phyloP scores from a whole-genome alignment of 2,888 invertebrate species.

The Temnothorax unifasciatus region DNA sequence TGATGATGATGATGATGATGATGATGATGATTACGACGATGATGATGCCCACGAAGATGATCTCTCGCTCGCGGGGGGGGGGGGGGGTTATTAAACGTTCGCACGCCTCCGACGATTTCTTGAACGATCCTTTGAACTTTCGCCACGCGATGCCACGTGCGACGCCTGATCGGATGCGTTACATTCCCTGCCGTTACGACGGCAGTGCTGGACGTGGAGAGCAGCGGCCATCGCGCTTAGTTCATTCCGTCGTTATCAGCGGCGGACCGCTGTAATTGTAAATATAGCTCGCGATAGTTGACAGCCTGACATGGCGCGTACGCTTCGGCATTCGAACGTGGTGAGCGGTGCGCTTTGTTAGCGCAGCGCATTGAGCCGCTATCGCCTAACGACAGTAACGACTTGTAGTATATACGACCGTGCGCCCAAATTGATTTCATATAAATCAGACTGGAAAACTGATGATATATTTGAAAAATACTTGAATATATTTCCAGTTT shows the following conservation, averaged over 20 bases:
- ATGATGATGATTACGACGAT: slow-evolving; percentile 5
- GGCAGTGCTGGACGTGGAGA: not conserved
- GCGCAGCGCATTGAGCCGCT: not conserved
- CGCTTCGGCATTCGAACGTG: not conserved
- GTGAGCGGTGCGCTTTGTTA: slow-evolving; percentile 7
- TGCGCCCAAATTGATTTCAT: not conserved
- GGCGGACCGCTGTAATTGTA: not conserved
- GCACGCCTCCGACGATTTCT: slow-evolving; percentile 8
- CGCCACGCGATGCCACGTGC: not conserved
- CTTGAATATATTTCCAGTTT: too few relatives aligned
- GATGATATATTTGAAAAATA: not conserved
- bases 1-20: slow-evolving; percentile 3
- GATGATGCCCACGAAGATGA: slow-evolving; percentile 2
- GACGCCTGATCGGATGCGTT: not conserved
- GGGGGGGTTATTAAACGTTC: not conserved
- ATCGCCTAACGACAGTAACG: too few relatives aligned
- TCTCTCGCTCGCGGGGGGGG: not conserved
- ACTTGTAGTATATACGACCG: too few relatives aligned
- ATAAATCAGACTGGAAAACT: not conserved
- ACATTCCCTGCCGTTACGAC: not conserved
- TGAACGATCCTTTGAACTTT: slow-evolving; percentile 8
- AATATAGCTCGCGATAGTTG: slow-evolving; percentile 30
- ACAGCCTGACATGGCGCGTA: not conserved
- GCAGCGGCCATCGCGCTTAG: slow-evolving; percentile 3
- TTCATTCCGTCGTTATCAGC: slow-evolving; percentile 20